Conservation (phyloP, 2,888 invertebrate species). For the Hecatera dysodea region DNA sequence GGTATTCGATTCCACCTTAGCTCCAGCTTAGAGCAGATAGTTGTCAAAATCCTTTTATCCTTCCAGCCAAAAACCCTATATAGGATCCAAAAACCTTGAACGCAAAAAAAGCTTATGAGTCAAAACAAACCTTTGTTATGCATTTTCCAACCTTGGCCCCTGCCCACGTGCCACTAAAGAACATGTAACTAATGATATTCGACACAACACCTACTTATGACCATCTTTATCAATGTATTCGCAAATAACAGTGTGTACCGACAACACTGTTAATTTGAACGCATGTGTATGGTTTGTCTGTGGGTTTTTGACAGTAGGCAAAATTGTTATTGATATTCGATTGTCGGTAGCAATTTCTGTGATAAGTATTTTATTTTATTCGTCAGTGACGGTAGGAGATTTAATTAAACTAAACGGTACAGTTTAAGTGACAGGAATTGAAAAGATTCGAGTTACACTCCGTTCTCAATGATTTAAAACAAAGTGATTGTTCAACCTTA, state of each 20-base stretch:
- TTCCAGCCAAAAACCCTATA: background rate
- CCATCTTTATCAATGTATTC: conserved; percentile 68
- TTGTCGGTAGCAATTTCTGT: background rate
- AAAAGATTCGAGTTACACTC: no score
- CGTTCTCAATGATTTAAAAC: no score
- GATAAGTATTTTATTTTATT: background rate
- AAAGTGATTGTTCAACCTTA: no score
- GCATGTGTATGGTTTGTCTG: conserved; percentile 52
- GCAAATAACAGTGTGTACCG: conserved; percentile 66
- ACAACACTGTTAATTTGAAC: conserved; percentile 68
- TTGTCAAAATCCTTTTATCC: background rate
- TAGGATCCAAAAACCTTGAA: conserved; percentile 14
- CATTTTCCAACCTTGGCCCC: conserved; percentile 74
- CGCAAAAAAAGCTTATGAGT: conserved; percentile 28
- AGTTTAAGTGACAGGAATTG: background rate
- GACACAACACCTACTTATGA: conserved; percentile 74
- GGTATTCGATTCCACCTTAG: no score
- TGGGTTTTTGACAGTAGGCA: conserved; percentile 26
- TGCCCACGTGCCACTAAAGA: conserved; percentile 60
- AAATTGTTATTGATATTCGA: background rate
- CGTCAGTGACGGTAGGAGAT: no score
- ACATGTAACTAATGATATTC: conserved; percentile 70
- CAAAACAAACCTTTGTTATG: conserved; percentile 41
- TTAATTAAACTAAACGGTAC: background rate
- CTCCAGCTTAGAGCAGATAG: no score